These are phyloP conservation scores for Ennomos fuscantarius DNA, from an alignment of 2,888 invertebrate genomes.

Conservation along the genomic window DNA sequence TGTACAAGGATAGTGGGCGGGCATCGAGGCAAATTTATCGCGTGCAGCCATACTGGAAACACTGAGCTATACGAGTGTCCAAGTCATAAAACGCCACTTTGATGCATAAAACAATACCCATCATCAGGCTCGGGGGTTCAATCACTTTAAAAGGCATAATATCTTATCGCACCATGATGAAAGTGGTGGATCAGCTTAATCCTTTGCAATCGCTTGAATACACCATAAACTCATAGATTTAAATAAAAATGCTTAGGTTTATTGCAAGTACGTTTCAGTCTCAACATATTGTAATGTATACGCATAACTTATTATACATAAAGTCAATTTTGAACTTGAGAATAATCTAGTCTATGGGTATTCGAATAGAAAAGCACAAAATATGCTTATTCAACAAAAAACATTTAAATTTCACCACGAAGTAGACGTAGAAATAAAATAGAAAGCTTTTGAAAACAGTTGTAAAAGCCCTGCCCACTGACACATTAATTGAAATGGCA, in stretches of 20 bases:
- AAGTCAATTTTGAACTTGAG: no score
- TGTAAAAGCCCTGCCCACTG: conserved; percentile 8
- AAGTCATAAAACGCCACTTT: conserved; percentile 71
- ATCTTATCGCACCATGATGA: conserved; percentile 16
- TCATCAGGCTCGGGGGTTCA: conserved; percentile 23
- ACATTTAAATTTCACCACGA: no score
- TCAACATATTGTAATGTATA: no score
- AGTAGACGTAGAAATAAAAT: not conserved
- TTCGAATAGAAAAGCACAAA: no score
- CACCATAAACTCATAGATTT: conserved; percentile 13
- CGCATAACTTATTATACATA: no score
- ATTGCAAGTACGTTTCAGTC: not conserved
- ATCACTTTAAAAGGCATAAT: conserved; percentile 33
- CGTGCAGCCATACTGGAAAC: conserved; percentile 54
- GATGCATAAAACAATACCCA: conserved; percentile 60
- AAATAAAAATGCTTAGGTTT: not conserved
- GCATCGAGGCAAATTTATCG: conserved; percentile 67
- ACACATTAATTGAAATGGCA: conserved; percentile 13
- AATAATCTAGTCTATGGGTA: no score
- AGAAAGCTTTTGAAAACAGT: conserved; percentile 3
- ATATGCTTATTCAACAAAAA: no score
- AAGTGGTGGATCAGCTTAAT: conserved; percentile 26
- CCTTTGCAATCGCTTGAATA: conserved; percentile 24
- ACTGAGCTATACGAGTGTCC: conserved; percentile 43
- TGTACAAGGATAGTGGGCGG: conserved; percentile 67